These are phyloP conservation scores for Aleiodes alternator DNA, from an alignment of 2,888 invertebrate genomes.

Conservation along the genomic window DNA sequence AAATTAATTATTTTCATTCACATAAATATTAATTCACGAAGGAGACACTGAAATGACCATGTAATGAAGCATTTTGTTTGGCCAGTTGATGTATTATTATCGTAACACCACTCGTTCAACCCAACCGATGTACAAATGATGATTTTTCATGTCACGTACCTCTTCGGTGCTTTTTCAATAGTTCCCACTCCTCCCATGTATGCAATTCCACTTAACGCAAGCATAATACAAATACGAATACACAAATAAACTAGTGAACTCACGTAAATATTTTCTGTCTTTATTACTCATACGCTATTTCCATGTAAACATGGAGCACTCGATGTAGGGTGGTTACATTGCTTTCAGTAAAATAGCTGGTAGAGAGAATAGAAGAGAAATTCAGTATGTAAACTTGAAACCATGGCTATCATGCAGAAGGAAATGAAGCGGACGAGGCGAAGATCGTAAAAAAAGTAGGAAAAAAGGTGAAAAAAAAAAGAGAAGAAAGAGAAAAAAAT, in stretches of 20 bases:
- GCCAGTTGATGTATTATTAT: constrained; percentile 52
- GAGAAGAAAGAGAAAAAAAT: constrained; percentile 47
- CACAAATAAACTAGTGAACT: constrained; percentile 7
- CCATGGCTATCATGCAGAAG: neutral
- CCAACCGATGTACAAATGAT: constrained; percentile 51
- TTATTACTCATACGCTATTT: constrained; percentile 19
- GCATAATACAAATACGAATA: constrained; percentile 7
- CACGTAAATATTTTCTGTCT: constrained; percentile 27
- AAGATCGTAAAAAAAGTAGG: neutral
- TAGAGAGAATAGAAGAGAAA: neutral
- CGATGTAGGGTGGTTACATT: no score
- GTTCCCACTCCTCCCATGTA: constrained; percentile 2
- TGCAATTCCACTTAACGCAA: constrained; percentile 8
- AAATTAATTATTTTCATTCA: no score
- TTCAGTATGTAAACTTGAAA: neutral
- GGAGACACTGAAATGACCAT: constrained; percentile 53
- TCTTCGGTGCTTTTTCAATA: constrained; percentile 10
- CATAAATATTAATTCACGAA: constrained; percentile 41
- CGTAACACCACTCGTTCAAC: constrained; percentile 41
- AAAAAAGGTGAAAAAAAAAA: constrained; percentile 20
- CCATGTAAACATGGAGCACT: constrained; percentile 18
- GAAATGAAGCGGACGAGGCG: constrained; percentile 13
- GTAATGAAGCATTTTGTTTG: constrained; percentile 45
- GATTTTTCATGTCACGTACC: constrained; percentile 47
- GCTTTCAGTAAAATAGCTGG: no score